Evolutionary conservation across 2,797 vertebrate species (phyloP).

Genomic region (Phoeniculus purpureus): DNA sequence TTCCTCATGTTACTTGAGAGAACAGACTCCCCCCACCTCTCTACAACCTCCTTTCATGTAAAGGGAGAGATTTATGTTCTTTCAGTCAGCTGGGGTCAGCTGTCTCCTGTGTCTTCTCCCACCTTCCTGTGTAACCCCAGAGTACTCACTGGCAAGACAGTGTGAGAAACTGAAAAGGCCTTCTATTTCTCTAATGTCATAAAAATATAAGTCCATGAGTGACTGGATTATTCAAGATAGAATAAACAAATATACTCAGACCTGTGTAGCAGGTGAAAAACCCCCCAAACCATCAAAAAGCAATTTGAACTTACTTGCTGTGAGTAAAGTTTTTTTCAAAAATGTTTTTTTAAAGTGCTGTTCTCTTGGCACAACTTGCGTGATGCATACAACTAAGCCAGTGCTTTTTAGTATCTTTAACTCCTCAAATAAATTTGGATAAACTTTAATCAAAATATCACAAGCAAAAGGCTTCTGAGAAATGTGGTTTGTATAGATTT

Average conservation of each 20-base stretch:
- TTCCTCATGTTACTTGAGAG: no score
- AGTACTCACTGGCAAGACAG: fast-evolving
- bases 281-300: not conserved
- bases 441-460: not conserved
- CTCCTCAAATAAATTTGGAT: not conserved
- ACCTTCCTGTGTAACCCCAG: fast-evolving
- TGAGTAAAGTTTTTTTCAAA: not conserved
- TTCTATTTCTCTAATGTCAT: not conserved
- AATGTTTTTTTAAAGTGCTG: not conserved
- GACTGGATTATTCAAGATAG: not conserved
- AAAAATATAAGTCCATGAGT: not conserved
- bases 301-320: fast-evolving
- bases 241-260: not conserved
- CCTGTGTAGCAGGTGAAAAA: not conserved
- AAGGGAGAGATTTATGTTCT: not conserved
- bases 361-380: not conserved
- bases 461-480: not conserved
- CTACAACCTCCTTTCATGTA: no score
- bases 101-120: no score
- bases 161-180: not conserved
- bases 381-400: not conserved
- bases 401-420: not conserved
- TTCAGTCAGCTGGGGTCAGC: not conserved
- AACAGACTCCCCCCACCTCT: no score
- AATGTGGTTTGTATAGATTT: not conserved